Conservation (phyloP, 2,113 vertebrate genomes). For the Silurus meridionalis region DNA sequence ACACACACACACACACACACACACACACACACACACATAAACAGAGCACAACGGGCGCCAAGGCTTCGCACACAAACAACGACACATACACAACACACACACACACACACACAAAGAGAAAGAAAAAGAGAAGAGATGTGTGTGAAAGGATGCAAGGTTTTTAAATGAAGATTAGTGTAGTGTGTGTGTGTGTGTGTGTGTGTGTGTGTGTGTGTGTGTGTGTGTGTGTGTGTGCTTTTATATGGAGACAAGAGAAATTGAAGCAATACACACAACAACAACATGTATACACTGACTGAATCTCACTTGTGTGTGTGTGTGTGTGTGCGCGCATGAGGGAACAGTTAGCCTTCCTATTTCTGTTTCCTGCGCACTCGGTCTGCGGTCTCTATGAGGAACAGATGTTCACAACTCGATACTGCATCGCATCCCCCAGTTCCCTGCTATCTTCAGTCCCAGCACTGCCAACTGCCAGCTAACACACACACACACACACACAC, state of each 20-base stretch:
- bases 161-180: not conserved
- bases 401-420: constrained; percentile 81
- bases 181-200: constrained; percentile 8
- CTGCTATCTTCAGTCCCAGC: constrained; percentile 74
- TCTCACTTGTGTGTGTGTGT: constrained; percentile 30
- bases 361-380: constrained; percentile 74
- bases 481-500: constrained; percentile 36
- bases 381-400: constrained; percentile 79
- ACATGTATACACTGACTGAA: not conserved
- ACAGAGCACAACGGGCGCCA: constrained; percentile 5
- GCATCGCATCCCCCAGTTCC: constrained; percentile 69
- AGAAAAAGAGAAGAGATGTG: not conserved
- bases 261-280: not conserved
- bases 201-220: not conserved
- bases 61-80: constrained; percentile 53
- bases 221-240: not conserved
- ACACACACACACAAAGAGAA: constrained; percentile 56
- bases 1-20: constrained; percentile 56
- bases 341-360: constrained; percentile 74
- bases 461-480: constrained; percentile 71
- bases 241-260: constrained; percentile 25
- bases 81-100: constrained; percentile 35
- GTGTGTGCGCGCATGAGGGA: constrained; percentile 39
- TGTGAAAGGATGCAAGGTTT: not conserved
- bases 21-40: constrained; percentile 51